Evolutionary conservation across 2,797 vertebrate species (phyloP).

Genomic region (Enteromius thamalakanensis): DNA sequence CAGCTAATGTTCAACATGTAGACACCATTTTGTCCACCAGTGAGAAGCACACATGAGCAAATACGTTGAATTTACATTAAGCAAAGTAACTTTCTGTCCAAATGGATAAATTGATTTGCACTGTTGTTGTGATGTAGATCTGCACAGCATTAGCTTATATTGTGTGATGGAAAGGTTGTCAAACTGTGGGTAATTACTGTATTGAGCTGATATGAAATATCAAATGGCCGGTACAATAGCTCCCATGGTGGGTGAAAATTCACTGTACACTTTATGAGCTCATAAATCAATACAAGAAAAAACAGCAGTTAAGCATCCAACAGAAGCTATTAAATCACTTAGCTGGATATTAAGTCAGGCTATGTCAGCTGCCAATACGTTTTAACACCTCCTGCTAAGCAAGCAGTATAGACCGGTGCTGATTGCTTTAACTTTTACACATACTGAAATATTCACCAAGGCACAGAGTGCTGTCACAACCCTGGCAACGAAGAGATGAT

Average conservation of each 20-base stretch:
- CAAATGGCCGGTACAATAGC: constrained; percentile 66
- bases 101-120: background rate
- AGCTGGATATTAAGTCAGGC: constrained; percentile 65
- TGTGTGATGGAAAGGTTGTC: constrained; percentile 51
- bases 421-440: constrained; percentile 63
- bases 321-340: constrained; percentile 68
- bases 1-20: constrained; percentile 26
- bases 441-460: constrained; percentile 59
- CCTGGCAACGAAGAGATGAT: constrained; percentile 38
- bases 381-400: constrained; percentile 64
- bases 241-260: constrained; percentile 59
- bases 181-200: constrained; percentile 65
- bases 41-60: background rate
- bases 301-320: constrained; percentile 64
- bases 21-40: constrained; percentile 12
- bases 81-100: background rate
- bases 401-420: constrained; percentile 61
- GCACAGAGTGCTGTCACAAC: constrained; percentile 39
- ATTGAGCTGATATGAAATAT: constrained; percentile 69
- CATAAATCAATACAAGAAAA: constrained; percentile 70
- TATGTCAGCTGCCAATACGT: constrained; percentile 66
- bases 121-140: constrained; percentile 1
- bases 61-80: background rate
- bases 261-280: constrained; percentile 65
- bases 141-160: constrained; percentile 23